Evolutionary conservation across 2,888 invertebrate genomes (phyloP), one percentile per base, ranked within the genome.

Genomic region (Stomorhina lunata): DNA sequence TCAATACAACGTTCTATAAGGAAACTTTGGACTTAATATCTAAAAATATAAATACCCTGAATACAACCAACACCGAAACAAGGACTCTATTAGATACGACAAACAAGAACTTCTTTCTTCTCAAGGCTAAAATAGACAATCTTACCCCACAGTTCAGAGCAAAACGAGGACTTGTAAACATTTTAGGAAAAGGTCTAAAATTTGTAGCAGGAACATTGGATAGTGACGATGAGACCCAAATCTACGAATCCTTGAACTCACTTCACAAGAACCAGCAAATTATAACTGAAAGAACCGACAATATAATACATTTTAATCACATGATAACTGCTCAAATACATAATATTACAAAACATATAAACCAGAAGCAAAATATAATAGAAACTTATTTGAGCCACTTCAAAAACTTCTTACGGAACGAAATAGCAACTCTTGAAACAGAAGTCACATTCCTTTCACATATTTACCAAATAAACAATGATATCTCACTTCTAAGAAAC

Each of bases 391-490:
- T n/a, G n/a, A n/a, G n/a, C n/a, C n/a, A n/a, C n/a, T 43, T 15
- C n/a, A 2, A 17, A 43, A 32, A 61, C 59, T 55, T 55, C 25
- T 4, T 55, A 22, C 29, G 29, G 25, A 55, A 55, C 15, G 29
- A 55, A n/a, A 29, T 29, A 12, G 17, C 50, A 25, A 27, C n/a
- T 27, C 25, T 50, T 25, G 7, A 43, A 43, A 17, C 15, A 17
- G 43, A 43, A 43, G 15, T 43, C n/a, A 34, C 53, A 68, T 75
- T 66, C 40, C 20, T 80, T 20, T 45, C 69, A 57, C 61, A 83
- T 22, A 22, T 71, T 2, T 82, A 81, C 53, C 82, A 84, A 71
- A 75, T 84, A 20, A 73, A 81, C 20, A 66, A 80, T 29, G 76
- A 78, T 27, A 80, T 80, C n/a, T 20, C 43, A 29, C 50, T 81